Percentiles rank a stretch among this genome's conserved stretches.
phyloP scores from a whole-genome alignment of 2,113 vertebrate genomes.

The Cheilinus undulatus region DNA sequence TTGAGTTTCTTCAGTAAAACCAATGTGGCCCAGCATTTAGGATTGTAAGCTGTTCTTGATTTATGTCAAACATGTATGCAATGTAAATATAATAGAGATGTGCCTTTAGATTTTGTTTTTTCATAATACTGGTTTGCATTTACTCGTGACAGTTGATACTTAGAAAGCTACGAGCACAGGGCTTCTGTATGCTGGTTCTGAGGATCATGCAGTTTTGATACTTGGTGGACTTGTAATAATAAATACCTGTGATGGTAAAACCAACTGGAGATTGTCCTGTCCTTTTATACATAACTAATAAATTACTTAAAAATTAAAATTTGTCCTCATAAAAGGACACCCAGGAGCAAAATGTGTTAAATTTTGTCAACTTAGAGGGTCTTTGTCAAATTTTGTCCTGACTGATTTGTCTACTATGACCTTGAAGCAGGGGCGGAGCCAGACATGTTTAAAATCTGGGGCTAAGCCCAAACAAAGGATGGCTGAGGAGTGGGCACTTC shows the following conservation, averaged over 20 bases:
- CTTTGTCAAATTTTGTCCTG: too few species aligned
- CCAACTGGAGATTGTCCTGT: neutral
- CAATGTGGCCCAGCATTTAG: slow-evolving; percentile 25
- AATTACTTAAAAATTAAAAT: neutral
- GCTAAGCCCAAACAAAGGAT: too few species aligned
- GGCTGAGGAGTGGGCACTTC: too few species aligned
- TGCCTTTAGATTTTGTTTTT: slow-evolving; percentile 73
- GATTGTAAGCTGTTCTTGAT: slow-evolving; percentile 39
- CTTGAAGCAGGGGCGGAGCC: too few species aligned
- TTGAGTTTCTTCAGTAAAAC: slow-evolving; percentile 31
- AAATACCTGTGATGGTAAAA: slow-evolving; percentile 73
- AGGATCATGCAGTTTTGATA: slow-evolving; percentile 76
- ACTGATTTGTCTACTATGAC: too few species aligned
- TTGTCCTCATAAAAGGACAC: too few species aligned
- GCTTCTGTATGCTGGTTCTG: slow-evolving; percentile 43
- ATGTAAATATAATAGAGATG: slow-evolving; percentile 79
- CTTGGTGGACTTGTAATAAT: slow-evolving; percentile 80
- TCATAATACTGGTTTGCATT: slow-evolving; percentile 37
- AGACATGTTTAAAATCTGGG: too few species aligned
- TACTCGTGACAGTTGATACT: slow-evolving; percentile 37
- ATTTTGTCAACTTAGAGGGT: too few species aligned
- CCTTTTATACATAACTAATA: too few species aligned
- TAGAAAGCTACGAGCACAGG: slow-evolving; percentile 21
- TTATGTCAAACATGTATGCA: slow-evolving; percentile 69
- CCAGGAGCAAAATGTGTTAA: too few species aligned